These are phyloP conservation scores for Pseudomugil gertrudae DNA, from an alignment of 2,797 vertebrate genomes.

Conservation along the genomic window DNA sequence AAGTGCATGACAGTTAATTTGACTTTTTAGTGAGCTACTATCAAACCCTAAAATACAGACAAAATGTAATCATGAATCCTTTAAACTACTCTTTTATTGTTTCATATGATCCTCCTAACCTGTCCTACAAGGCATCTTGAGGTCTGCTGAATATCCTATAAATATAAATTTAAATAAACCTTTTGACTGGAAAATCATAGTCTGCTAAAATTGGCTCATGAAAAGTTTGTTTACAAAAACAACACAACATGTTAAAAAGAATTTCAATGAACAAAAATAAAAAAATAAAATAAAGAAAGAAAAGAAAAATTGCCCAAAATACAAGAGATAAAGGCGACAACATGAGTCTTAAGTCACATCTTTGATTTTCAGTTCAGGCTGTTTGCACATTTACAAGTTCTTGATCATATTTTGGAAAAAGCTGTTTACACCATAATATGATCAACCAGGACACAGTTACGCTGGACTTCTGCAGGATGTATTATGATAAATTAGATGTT, in stretches of 20 bases:
- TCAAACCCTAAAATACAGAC: background rate
- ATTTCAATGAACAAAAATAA: too few species aligned
- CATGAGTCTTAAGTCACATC: background rate
- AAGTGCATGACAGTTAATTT: background rate
- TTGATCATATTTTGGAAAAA: slow-evolving; percentile 7
- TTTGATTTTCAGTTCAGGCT: background rate
- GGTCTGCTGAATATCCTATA: slow-evolving; percentile 8
- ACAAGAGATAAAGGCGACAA: too few species aligned
- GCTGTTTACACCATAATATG: background rate
- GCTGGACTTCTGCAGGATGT: background rate
- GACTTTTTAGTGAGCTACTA: background rate
- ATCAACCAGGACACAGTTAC: slow-evolving; percentile 1
- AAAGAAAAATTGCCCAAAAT: too few species aligned
- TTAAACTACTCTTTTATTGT: background rate
- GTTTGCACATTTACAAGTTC: background rate
- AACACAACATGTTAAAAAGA: background rate
- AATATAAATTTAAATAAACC: background rate
- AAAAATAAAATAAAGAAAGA: too few species aligned
- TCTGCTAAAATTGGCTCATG: too few species aligned
- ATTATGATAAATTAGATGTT: slow-evolving; percentile 15
- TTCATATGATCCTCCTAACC: background rate
- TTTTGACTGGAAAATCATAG: background rate
- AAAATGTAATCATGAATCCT: background rate
- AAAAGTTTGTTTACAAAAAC: background rate
- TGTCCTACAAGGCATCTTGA: background rate